phyloP scores from a whole-genome alignment of 1,140 invertebrate genomes.

The Drosophila repleta region DNA sequence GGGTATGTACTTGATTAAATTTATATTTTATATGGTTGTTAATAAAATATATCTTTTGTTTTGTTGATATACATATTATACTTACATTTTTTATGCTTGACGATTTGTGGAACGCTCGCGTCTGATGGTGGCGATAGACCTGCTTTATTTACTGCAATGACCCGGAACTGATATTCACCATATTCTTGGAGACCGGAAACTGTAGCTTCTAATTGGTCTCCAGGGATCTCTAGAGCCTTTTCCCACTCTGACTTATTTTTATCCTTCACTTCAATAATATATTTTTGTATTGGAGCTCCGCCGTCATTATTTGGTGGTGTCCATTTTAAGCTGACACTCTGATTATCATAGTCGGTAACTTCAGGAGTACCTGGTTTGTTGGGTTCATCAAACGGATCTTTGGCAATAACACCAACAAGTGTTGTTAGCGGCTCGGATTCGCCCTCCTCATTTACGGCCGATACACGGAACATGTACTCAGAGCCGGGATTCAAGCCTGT shows the following conservation, averaged over 20 bases:
- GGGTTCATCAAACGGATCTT: conserved; percentile 97
- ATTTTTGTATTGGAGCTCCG: conserved; percentile 97
- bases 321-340: conserved; percentile 97
- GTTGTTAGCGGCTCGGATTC: conserved; percentile 96
- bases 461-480: conserved; percentile 98
- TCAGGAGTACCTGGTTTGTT: conserved; percentile 95
- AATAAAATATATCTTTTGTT: too few species aligned
- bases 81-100: conserved; percentile 95
- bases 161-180: conserved; percentile 96
- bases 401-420: conserved; percentile 93
- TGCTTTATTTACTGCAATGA: conserved; percentile 98
- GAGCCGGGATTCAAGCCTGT: conserved; percentile 94
- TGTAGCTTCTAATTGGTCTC: conserved; percentile 90
- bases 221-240: conserved; percentile 94
- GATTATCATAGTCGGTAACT: conserved; percentile 96
- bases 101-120: conserved; percentile 95
- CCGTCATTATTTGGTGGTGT: conserved; percentile 95
- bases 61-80: conserved; percentile 45
- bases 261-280: conserved; percentile 98
- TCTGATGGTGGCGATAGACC: conserved; percentile 97
- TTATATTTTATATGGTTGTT: too few species aligned
- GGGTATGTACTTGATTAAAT: too few species aligned
- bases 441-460: conserved; percentile 97
- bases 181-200: conserved; percentile 95
- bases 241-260: conserved; percentile 96